phyloP scores from a whole-genome alignment of 2,113 vertebrate genomes.

The Alces alces region DNA sequence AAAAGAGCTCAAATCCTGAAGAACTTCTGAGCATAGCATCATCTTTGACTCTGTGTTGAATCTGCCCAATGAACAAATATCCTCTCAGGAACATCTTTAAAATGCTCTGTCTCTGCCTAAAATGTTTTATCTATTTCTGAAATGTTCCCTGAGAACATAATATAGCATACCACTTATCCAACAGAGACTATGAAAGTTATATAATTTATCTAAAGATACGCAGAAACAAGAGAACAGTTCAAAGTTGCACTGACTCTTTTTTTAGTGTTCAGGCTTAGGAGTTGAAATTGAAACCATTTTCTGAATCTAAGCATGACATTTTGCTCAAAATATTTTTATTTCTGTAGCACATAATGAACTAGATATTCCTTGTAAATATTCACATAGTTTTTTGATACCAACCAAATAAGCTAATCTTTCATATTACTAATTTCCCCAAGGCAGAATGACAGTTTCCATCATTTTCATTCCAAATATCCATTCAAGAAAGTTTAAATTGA shows the following conservation, averaged over 20 bases:
- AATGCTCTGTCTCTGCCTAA: background rate
- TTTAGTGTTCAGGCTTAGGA: background rate
- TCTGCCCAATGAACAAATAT: background rate
- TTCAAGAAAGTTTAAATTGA: slow-evolving; percentile 13
- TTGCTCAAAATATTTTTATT: background rate
- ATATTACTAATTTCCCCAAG: background rate
- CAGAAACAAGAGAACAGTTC: background rate
- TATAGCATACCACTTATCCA: background rate
- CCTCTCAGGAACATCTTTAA: background rate
- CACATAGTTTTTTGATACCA: background rate
- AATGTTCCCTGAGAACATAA: background rate
- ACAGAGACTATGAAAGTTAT: background rate
- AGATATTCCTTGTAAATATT: background rate
- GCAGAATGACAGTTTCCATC: background rate
- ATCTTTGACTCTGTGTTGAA: background rate
- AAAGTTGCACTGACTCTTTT: background rate
- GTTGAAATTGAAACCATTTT: background rate
- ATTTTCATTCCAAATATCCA: background rate
- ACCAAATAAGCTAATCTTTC: background rate
- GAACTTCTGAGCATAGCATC: background rate
- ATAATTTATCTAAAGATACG: background rate
- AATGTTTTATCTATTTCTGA: background rate
- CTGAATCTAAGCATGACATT: background rate
- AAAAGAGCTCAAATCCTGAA: background rate
- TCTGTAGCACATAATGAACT: background rate